Evolutionary conservation across 1,140 invertebrate genomes (phyloP).

Genomic region (Ericerus pela): DNA sequence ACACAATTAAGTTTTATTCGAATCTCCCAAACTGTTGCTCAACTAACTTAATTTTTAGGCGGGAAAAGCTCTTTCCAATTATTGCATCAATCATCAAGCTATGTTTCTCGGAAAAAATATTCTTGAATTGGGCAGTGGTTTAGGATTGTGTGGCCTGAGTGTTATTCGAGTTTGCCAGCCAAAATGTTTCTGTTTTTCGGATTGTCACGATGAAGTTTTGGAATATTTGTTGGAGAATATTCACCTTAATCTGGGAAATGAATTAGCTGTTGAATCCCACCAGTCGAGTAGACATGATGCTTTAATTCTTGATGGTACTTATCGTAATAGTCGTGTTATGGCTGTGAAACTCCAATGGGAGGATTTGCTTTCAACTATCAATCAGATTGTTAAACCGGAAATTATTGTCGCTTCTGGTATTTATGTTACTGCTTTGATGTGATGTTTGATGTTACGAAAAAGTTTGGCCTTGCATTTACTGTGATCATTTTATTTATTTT

Average conservation of each 20-base stretch:
- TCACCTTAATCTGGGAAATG: constrained; percentile 7
- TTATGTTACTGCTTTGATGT: too few species aligned
- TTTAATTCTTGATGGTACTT: too few species aligned
- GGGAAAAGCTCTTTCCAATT: constrained; percentile 36
- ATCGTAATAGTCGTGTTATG: too few species aligned
- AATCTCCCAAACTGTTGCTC: not conserved
- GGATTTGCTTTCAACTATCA: too few species aligned
- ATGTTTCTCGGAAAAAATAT: constrained; percentile 32
- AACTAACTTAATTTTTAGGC: constrained; percentile 28
- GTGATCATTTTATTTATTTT: not conserved
- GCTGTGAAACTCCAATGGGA: too few species aligned
- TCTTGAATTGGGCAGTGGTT: constrained; percentile 42
- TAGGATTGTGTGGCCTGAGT: constrained; percentile 37
- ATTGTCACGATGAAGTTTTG: constrained; percentile 37
- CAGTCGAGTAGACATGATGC: too few species aligned
- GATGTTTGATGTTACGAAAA: too few species aligned
- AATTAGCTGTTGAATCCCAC: too few species aligned
- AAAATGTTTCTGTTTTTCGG: constrained; percentile 35
- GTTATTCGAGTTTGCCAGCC: constrained; percentile 32
- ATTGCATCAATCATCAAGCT: constrained; percentile 33
- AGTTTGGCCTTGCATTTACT: not conserved
- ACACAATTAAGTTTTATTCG: not conserved
- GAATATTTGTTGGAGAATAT: constrained; percentile 10
- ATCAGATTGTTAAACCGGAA: not conserved
- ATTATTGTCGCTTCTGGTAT: constrained; percentile 13